Evolutionary conservation across 2,797 vertebrate species (phyloP).

Genomic region (Clamator glandarius): DNA sequence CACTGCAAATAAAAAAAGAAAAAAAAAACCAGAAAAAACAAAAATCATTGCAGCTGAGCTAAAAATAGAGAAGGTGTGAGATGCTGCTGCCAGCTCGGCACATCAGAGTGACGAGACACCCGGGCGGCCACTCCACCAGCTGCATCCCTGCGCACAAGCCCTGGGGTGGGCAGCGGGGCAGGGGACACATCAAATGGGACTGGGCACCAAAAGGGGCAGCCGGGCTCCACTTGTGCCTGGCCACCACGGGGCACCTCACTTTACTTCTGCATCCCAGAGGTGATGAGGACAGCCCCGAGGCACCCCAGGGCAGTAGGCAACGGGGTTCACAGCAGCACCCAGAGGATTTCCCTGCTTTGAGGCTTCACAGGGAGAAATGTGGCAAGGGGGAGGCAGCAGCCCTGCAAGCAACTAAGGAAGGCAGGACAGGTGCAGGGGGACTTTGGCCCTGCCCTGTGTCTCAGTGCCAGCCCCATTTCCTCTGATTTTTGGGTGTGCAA

Average conservation of each 20-base stretch:
- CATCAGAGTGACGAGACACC: neutral
- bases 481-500: neutral
- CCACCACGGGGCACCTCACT: accelerated
- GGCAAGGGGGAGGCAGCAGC: neutral
- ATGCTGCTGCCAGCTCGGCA: neutral
- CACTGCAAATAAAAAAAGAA: neutral
- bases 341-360: accelerated
- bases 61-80: slow-evolving; percentile 20
- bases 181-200: accelerated
- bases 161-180: accelerated
- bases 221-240: accelerated
- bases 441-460: accelerated
- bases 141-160: neutral
- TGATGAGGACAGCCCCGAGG: neutral
- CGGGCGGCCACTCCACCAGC: accelerated
- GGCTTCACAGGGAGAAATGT: neutral
- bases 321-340: accelerated
- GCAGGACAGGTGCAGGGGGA: accelerated
- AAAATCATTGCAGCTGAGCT: slow-evolving; percentile 20
- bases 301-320: accelerated
- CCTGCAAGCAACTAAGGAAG: neutral
- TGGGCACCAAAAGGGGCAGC: accelerated
- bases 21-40: neutral
- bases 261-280: accelerated
- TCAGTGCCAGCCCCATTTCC: neutral